Evolutionary conservation across 92 coral and sea anemone genomes (phyloP), one percentile per base, ranked within the genome.

Genomic region (Parazoanthus atlanticus): DNA sequence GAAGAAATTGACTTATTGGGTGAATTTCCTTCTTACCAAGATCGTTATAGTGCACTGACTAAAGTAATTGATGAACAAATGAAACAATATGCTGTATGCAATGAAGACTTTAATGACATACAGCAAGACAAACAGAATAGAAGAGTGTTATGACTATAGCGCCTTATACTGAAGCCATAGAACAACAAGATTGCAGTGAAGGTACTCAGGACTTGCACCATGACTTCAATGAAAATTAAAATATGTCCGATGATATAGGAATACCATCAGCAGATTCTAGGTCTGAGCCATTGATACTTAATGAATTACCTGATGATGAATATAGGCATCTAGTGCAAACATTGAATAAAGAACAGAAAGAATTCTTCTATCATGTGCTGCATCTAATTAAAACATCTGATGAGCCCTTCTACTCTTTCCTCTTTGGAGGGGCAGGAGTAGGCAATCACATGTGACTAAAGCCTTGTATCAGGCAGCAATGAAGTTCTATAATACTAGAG

Each of bases 401-500:
- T 34, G 89, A 88, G 76, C 93, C 92, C 87, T 90, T 93, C 74
- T 82, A 89, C 80, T 91, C 76, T 74, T 93, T 93, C 78, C 91
- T 89, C 16, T 82, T 82, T 93, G 92, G 94, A 36, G 94, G 96
- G 36, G 92, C 94, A 85, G 96, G 94, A 61, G 93, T 92, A 30
- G 96, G 96, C 69, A 93, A 91, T 91, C 94, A 85, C 91, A 89
- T 82, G 88, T 89, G 13, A 93, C 94, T 79, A 91, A 93, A 83
- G 90, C 95, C 43, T 38, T 38, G 43, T 38, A 38, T 38, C 43
- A 38, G 43, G 43, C 43, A 38, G 43, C 43, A 38, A 38, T 38
- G 43, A 38, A 38, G 43, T 38, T 38, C 43, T 38, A 38, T 67
- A 69, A 32, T 34, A 47, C 30, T 85, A 72, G 54, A 75, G 88